Base-by-base conservation (phyloP, 64 coral and sea anemone genomes). In the Stylophora pistillata region DNA sequence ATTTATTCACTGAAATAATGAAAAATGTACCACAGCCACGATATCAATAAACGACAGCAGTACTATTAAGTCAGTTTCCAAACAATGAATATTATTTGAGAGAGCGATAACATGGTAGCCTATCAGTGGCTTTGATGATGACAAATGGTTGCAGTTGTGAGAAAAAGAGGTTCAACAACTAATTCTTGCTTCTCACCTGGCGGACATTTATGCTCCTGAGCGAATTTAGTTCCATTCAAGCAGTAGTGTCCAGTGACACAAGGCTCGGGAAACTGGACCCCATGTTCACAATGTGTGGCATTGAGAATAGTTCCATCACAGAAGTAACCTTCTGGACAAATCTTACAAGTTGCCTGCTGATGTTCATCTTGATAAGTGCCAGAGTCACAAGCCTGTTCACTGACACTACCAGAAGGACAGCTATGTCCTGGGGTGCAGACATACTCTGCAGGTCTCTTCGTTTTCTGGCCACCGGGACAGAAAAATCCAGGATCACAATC, bases 301-400 rank as follows among this genome's bases (percentile, higher is more conserved):
- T 99, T 99, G 32, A 99, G 77, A 32, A 99, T 68, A 7, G 97
- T 90, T 25, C 87, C 89, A 99, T 99, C 97, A 71, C 97, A 99
- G 63, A 69, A 99, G 60, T 87, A 99, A 15, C 97, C 97, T 47
- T 92, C 93, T 15, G 88, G 97, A 56, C 97, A 99, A 2, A 37
- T 47, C 59, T 99, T 99, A 86, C 97, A 99, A n/a, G 52, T 62
- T 33, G 82, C 68, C 20, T 59, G 82, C 68, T 87, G 87, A 63
- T 90, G 93, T 63, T 99, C 93, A 84, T 99, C 93, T 57, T 99
- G 97, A 52, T 93, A 99, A 14, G 37, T 74, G 4, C 97, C 97
- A 79, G 87, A 93, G 9, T 62, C 28, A 70, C 97, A 99, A 0
- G 97, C 69, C 15, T 56, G 56, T 64, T 99, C 69, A n/a, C 28